Evolutionary conservation across 2,113 vertebrate genomes (phyloP).

Genomic region (Xerus inauris): DNA sequence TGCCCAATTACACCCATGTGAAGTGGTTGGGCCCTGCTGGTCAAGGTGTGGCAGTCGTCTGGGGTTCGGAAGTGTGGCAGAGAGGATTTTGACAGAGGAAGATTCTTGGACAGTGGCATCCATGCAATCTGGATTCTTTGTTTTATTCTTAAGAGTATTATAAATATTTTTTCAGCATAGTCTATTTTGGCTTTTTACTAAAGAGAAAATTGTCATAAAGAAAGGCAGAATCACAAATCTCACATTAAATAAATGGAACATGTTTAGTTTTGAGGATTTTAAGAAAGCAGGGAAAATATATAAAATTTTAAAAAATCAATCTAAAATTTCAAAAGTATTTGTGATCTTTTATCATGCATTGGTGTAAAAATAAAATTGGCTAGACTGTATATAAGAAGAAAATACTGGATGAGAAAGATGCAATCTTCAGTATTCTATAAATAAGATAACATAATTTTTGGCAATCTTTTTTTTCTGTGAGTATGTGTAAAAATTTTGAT

Average conservation of each 20-base stretch:
- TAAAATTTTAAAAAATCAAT: not conserved
- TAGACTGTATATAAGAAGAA: not conserved
- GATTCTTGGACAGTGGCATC: not conserved
- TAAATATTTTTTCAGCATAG: not conserved
- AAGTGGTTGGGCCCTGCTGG: not conserved
- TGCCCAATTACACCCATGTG: not conserved
- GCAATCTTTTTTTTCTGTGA: not conserved
- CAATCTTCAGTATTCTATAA: not conserved
- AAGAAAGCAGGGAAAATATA: not conserved
- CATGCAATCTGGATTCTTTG: not conserved
- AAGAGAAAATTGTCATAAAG: not conserved
- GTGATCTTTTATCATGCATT: not conserved
- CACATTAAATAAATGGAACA: not conserved
- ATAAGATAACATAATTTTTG: not conserved
- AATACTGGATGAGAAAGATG: not conserved
- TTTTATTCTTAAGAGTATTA: not conserved
- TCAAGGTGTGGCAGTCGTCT: not conserved
- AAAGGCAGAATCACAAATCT: not conserved
- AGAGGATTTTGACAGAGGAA: not conserved
- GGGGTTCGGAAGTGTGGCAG: too few species aligned
- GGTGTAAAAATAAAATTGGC: not conserved
- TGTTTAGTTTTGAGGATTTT: not conserved
- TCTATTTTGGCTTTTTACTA: not conserved
- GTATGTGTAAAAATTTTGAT: not conserved
- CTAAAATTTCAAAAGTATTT: not conserved